These are phyloP conservation scores for Parapristionchus giblindavisi DNA, from an alignment of 2,888 invertebrate genomes.

Conservation along the genomic window DNA sequence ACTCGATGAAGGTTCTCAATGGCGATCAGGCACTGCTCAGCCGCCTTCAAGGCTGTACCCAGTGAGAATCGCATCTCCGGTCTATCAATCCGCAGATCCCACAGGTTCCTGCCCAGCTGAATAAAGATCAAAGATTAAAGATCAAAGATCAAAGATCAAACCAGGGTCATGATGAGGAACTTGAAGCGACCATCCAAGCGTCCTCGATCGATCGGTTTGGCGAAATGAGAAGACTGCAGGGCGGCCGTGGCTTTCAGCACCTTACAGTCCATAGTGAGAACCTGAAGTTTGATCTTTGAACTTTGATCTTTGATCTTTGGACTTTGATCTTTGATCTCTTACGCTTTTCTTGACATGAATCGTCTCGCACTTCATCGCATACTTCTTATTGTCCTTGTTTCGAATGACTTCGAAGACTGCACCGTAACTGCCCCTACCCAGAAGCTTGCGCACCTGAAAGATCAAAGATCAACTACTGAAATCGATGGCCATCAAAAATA, in stretches of 20 bases:
- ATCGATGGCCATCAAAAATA: no score
- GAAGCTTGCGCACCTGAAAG: constrained; percentile 45
- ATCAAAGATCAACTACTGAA: no score
- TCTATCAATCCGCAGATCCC: constrained; percentile 58
- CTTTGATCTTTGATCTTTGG: not conserved
- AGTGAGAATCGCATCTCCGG: constrained; percentile 42
- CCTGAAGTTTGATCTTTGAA: no score
- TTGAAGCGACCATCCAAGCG: constrained; percentile 49
- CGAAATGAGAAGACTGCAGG: constrained; percentile 57
- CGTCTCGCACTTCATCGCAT: constrained; percentile 61
- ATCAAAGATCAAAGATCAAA: no score
- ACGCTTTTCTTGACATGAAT: constrained; percentile 49
- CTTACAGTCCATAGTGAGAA: constrained; percentile 59
- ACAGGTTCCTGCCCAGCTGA: constrained; percentile 60
- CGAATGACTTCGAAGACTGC: constrained; percentile 58
- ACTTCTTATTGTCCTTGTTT: constrained; percentile 44
- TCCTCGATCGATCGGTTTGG: constrained; percentile 55
- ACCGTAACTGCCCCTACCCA: constrained; percentile 62
- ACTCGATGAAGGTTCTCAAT: constrained; percentile 51
- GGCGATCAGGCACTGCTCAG: constrained; percentile 49
- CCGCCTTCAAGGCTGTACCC: constrained; percentile 44
- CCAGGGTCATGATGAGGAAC: constrained; percentile 61
- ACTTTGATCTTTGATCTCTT: not conserved
- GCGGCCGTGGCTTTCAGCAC: constrained; percentile 55
- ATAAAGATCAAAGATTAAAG: no score